phyloP scores from a whole-genome alignment of 2,797 vertebrate genomes.

The Sternarchorhynchus goeldii region DNA sequence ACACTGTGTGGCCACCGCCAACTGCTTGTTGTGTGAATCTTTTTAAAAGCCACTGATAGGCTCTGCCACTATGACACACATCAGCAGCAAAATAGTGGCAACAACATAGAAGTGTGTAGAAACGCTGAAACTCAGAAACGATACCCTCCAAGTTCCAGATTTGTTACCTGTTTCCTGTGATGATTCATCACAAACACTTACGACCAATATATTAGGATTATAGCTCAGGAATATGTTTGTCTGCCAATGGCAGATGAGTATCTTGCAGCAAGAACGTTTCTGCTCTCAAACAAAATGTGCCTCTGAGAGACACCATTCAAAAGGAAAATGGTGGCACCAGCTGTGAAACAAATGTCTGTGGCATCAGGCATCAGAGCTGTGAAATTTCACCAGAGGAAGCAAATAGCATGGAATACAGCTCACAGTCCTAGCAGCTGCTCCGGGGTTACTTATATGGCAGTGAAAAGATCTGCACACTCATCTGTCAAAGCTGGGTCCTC shows the following conservation, averaged over 20 bases:
- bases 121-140: not conserved
- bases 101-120: not conserved
- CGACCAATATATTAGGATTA: not conserved
- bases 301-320: not conserved
- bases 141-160: not conserved
- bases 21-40: slow-evolving; percentile 61
- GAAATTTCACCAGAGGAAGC: not conserved
- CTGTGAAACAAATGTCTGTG: not conserved
- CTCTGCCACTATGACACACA: slow-evolving; percentile 54
- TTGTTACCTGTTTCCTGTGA: not conserved
- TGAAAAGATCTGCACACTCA: not conserved
- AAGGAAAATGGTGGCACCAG: not conserved
- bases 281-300: not conserved
- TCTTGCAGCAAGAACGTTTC: not conserved
- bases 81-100: slow-evolving; percentile 58
- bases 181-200: not conserved
- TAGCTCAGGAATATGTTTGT: not conserved
- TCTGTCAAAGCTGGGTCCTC: slow-evolving; percentile 7
- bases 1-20: slow-evolving; percentile 57
- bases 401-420: not conserved
- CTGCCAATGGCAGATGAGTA: not conserved
- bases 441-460: not conserved
- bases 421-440: not conserved
- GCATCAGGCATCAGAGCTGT: not conserved
- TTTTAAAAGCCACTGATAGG: slow-evolving; percentile 68